A percentile compares a stretch with the other conserved stretches of the same genome.
Conservation (phyloP, 2,888 invertebrate species). For the Chloromyia formosa region DNA sequence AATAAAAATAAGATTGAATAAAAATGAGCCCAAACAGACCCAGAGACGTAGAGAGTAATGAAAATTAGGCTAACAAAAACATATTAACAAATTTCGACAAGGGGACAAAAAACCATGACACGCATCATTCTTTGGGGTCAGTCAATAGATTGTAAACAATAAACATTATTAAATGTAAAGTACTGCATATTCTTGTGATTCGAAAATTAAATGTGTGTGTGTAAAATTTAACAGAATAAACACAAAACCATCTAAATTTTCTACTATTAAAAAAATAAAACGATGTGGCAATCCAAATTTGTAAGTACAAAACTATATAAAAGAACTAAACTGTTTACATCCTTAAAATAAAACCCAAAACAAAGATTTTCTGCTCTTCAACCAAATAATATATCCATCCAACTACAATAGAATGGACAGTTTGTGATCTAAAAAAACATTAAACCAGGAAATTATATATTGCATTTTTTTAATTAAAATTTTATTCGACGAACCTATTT, state of each 20-base stretch:
- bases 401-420: too few relatives aligned
- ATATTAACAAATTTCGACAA: constrained; percentile 8
- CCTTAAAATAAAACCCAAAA: constrained; percentile 9
- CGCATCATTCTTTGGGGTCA: not conserved
- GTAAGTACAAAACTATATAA: constrained; percentile 30
- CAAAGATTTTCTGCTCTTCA: not conserved
- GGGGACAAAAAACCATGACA: not conserved
- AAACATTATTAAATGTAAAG: not conserved
- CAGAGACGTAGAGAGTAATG: not conserved
- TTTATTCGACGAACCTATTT: too few relatives aligned
- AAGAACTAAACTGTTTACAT: constrained; percentile 3
- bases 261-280: constrained; percentile 16
- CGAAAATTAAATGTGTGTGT: not conserved
- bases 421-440: not conserved
- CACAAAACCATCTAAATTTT: constrained; percentile 20
- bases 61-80: constrained; percentile 16
- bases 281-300: constrained; percentile 37
- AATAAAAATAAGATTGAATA: constrained; percentile 26
- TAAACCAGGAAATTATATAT: not conserved
- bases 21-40: constrained; percentile 2
- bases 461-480: too few relatives aligned
- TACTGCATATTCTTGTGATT: constrained; percentile 3
- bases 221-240: too few relatives aligned
- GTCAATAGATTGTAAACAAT: constrained; percentile 16
- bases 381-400: too few relatives aligned